Base-by-base conservation (phyloP, 2,888 invertebrate genomes). In the Pandemis cinnamomeana region DNA sequence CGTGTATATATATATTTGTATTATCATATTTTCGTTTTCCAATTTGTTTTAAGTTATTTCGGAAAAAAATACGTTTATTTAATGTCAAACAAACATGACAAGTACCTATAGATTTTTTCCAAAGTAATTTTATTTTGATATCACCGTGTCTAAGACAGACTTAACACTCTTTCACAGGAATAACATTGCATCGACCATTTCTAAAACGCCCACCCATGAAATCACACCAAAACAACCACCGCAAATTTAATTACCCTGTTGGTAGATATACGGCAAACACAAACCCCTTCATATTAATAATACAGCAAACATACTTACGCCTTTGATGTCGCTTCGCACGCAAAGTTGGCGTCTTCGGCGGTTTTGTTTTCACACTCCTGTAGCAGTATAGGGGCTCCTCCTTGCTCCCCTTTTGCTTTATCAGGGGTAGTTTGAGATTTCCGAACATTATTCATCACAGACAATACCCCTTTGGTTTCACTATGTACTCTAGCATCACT, bases 291-390 rank as follows among this genome's bases (percentile, higher is more conserved):
- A 64, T 64, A 64, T 64, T 41, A 70, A 73, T 73, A 66, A 60
- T 64, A 69, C 55, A 60, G 36, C 68, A 48, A 36, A 61, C 66
- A 66, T 27, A 91, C 93, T 93, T 86, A 93, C 94, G 91, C 82
- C 92, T 91, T 85, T 94, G 95, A 84, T 91, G 94, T 85, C 93
- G 89, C 79, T 91, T 94, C 81, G 88, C 91, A 76, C 95, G 93
- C 41, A 95, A 94, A 68, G 93, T 90, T 67, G 95, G 95, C 60
- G 95, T 95, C 85, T 95, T 95, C 13, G 95, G 95, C 48, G 95
- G 95, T 83, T 95, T 95, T 72, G 91, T 92, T 82, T 93, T 92
- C 55, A 95, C 93, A 78, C 90, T 90, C 73, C 88, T 88, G 79
- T 94, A 92, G 83, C 93, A 94, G 75, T 95, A 91, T 58, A 94